Evolutionary conservation across 1,140 invertebrate genomes (phyloP), one percentile per base, ranked within the genome.

Genomic region (Steinernema feltiae): DNA sequence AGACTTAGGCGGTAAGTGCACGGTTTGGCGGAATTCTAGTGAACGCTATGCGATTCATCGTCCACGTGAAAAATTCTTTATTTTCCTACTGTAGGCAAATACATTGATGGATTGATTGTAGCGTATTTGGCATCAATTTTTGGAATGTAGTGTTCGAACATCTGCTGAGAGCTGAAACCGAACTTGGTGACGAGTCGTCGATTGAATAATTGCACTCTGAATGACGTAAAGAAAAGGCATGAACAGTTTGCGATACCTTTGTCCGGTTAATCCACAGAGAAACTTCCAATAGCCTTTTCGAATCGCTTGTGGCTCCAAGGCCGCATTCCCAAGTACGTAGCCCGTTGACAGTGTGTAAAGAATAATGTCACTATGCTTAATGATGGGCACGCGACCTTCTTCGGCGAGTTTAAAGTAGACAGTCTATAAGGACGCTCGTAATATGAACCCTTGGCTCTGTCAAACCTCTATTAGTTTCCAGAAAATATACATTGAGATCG

Each of bases 251-350:
- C 32, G 71, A 74, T 35, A 86, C 83, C 77, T 82, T 53, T 81
- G 76, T 21, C 76, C 80, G 41, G 85, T 86, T 0, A 86, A 32
- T 30, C 73, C 75, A 27, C 71, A 71, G 24, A 85, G 72, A 70
- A 85, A 85, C 32, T 83, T 74, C 48, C 79, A 81, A 71, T 85
- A 85, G 41, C 79, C 83, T 63, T 32, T 70, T 2, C 83, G 73
- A 21, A 85, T 70, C 0, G 83, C 76, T n/a, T 85, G 81, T 12
- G 83, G 83, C 71, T 86, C 83, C 15, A 85, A 35, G 12, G 81
- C 74, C 7, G 78, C 78, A 29, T 79, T 78, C 24, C 83, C 83
- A 21, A 84, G 48, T 12, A 84, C 74, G 48, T 85, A 84, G 1
- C 84, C 79, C n/a, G 82, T 80, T 29, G 80, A 69, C 15, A 84